Percentiles rank a stretch among this genome's conserved stretches.
These are phyloP conservation scores for Mustela nigripes DNA, from an alignment of 2,113 vertebrate species.

Conservation along the genomic window DNA sequence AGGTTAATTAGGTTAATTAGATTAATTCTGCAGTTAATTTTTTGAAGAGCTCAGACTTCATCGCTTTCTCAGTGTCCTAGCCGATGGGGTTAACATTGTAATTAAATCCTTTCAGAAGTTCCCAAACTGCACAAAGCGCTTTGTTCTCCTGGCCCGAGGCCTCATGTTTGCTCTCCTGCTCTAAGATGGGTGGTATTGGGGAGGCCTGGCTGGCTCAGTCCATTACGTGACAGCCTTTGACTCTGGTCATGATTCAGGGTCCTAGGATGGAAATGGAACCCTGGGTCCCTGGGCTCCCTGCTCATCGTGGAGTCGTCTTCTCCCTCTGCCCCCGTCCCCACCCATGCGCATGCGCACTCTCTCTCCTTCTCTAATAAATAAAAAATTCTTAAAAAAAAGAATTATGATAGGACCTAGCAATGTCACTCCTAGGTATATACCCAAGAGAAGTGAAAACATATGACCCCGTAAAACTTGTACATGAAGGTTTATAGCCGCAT, in stretches of 20 bases:
- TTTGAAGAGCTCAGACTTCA: too few relatives aligned
- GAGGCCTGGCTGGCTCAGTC: background rate
- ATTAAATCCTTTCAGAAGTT: too few relatives aligned
- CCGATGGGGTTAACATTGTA: too few relatives aligned
- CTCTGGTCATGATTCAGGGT: background rate
- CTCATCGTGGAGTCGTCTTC: background rate
- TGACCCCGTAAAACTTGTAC: background rate
- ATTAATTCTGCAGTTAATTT: too few relatives aligned
- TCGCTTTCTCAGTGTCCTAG: too few relatives aligned
- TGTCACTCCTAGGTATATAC: slow-evolving; percentile 15
- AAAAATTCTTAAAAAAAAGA: background rate
- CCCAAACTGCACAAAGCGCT: too few relatives aligned
- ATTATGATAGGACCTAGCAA: background rate
- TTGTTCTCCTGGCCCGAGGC: too few relatives aligned
- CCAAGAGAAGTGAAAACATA: slow-evolving; percentile 57
- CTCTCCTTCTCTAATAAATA: background rate
- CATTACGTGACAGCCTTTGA: background rate
- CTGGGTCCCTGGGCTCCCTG: background rate
- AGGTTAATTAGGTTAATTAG: too few relatives aligned
- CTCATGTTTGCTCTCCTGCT: too few relatives aligned
- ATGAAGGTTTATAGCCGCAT: background rate
- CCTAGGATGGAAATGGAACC: background rate
- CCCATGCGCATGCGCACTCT: background rate
- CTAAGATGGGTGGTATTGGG: too few relatives aligned
- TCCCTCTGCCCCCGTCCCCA: background rate